Evolutionary conservation across 1,140 invertebrate species (phyloP), one percentile per base, ranked within the genome.

Genomic region (Anoplolepis gracilipes): DNA sequence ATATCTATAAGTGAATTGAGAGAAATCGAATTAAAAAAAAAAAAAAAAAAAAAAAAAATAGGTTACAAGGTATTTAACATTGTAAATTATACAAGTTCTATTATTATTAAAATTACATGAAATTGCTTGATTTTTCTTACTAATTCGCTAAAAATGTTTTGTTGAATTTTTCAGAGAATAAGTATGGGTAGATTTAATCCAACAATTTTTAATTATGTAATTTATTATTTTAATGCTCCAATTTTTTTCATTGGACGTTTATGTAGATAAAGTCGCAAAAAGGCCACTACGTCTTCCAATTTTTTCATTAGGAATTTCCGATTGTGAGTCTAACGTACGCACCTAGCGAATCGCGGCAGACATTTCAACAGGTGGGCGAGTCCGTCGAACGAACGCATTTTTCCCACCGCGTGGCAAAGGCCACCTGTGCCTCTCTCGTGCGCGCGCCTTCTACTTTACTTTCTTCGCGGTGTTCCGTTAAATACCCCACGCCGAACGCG

Each of bases 381-480:
- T 73, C 36, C 49, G 33, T 11, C 69, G 30, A 53, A 57, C 49
- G 11, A 53, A 57, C 76, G 62, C 72, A 76, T 90, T 89, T 89
- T 89, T 87, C 67, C 62, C 57, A 30, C 46, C 25, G 30, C 33
- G 55, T 70, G 65, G 84, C 84, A 73, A 89, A 87, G 79, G 79
- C 88, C 88, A 89, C 79, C 88, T 90, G 88, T 42, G 39, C 39
- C 39, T 42, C 39, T 42, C 10, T 42, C 46, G 46, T 2, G 46
- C 57, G 46, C 70, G 65, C 78, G 78, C 85, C 90, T 73, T 88
- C 88, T 91, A 91, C 90, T 91, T 91, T 91, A 91, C 90, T 91
- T 91, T 91, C 90, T 89, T 91, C 84, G 86, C 79, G 81, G 90
- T 49, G 46, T 91, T 88, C 90, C 90, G 90, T 91, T 91, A 91